Evolutionary conservation across 2,113 vertebrate genomes (phyloP), one percentile per base, ranked within the genome.

Genomic region (Prunella fulvescens): DNA sequence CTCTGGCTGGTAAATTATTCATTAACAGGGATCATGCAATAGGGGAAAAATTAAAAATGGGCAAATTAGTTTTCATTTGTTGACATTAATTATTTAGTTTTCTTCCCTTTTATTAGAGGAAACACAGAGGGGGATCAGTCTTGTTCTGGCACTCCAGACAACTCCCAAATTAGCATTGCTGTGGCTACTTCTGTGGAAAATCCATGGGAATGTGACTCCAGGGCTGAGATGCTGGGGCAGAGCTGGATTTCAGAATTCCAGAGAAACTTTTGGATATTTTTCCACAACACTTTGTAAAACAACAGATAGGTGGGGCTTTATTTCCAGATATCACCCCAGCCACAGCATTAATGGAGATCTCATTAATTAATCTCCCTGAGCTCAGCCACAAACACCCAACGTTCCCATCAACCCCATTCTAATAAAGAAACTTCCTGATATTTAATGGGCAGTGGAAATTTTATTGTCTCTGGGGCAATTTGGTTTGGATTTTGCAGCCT

Each of bases 21-120:
- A 98, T 97, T 86, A 92, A 66, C 84, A 54, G 56, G 64, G 84
- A 93, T 86, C 92, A 81, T 8, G 42, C 96, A 93, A 92, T 54
- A 69, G 90, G 94, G 84, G 85, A 48, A 96, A 97, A 97, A 96
- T 94, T 97, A 95, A 96, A 97, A 96, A 96, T 78, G 74, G 97
- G 97, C 85, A 94, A 96, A 98, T 98, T 97, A 97, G 96, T 96
- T 97, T 98, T 96, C 93, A 96, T 98, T 98, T 98, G 96, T 96
- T 97, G 96, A 76, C 86, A 71, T 97, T 97, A 97, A 97, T 97
- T 98, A 98, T 97, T 98, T 94, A 97, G 91, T 25, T 40, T 70
- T 81, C 83, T 93, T 88, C 56, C 70, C 78, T 91, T 95, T 96
- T 94, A 80, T 93, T 94, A 92, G 53, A 48, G 97, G 81, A 71